Conservation (phyloP, 2,888 invertebrate genomes). For the Sphaerophoria rueppellii region DNA sequence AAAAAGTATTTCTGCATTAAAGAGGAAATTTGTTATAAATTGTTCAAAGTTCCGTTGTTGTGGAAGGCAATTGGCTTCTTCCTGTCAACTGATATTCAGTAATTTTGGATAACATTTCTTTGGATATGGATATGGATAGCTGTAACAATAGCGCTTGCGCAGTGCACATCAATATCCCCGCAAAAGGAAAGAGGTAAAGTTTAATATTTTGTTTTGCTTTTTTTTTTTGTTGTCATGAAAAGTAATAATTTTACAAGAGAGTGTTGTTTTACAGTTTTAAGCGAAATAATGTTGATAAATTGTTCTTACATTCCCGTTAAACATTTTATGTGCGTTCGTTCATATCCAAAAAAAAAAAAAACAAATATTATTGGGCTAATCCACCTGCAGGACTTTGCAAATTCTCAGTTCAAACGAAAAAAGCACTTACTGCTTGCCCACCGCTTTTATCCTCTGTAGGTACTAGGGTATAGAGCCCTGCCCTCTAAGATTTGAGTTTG, state of each 20-base stretch:
- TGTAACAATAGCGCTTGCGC: slow-evolving; percentile 78
- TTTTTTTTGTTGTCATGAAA: background rate
- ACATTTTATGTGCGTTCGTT: too few relatives aligned
- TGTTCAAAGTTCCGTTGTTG: slow-evolving; percentile 46
- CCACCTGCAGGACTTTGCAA: too few relatives aligned
- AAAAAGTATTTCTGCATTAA: background rate
- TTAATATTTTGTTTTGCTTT: background rate
- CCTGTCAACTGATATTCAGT: slow-evolving; percentile 49
- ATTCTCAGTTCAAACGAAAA: too few relatives aligned
- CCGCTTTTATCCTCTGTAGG: too few relatives aligned
- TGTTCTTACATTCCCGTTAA: too few relatives aligned
- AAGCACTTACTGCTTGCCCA: too few relatives aligned
- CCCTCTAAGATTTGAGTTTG: too few relatives aligned
- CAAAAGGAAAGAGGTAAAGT: slow-evolving; percentile 81
- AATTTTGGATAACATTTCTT: slow-evolving; percentile 77
- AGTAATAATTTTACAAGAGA: background rate
- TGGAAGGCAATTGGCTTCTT: slow-evolving; percentile 47
- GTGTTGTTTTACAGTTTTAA: too few relatives aligned
- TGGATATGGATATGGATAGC: slow-evolving; percentile 76
- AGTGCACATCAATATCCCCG: slow-evolving; percentile 80
- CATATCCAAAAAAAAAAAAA: too few relatives aligned
- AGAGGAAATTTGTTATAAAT: slow-evolving; percentile 38
- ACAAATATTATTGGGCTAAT: too few relatives aligned
- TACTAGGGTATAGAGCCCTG: too few relatives aligned
- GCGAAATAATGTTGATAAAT: too few relatives aligned